These are phyloP conservation scores for Notoglanidium macrostoma DNA, from an alignment of 2,797 vertebrate species.

Conservation along the genomic window DNA sequence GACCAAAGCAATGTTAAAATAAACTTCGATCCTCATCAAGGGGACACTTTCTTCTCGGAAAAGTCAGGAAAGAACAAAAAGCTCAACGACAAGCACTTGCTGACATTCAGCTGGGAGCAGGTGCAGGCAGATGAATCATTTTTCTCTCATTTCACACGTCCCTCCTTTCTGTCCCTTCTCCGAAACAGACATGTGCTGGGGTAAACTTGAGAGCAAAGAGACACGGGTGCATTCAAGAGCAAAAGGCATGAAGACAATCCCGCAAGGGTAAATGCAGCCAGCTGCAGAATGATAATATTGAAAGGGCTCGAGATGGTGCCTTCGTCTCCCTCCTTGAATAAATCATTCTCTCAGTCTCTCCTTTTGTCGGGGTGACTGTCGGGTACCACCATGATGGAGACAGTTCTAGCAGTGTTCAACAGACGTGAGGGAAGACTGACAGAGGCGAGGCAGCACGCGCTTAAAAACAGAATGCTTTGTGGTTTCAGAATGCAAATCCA, in stretches of 20 bases:
- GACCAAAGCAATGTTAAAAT: constrained; percentile 39
- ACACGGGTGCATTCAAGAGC: constrained; percentile 25
- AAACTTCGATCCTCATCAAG: constrained; percentile 7
- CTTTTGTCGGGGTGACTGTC: constrained; percentile 58
- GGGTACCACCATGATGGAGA: constrained; percentile 56
- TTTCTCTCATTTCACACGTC: constrained; percentile 31
- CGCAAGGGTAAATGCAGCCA: constrained; percentile 30
- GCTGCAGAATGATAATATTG: constrained; percentile 40
- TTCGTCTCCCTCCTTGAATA: constrained; percentile 54
- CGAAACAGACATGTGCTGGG: constrained; percentile 21
- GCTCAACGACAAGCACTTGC: constrained; percentile 20
- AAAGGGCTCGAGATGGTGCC: constrained; percentile 18
- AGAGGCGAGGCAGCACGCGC: constrained; percentile 44
- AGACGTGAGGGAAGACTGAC: constrained; percentile 52
- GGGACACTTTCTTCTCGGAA: constrained; percentile 25
- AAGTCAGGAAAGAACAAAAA: constrained; percentile 18
- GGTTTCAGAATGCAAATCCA: constrained; percentile 55
- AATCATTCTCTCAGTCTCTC: constrained; percentile 54
- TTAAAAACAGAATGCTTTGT: constrained; percentile 42
- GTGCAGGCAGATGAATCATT: constrained; percentile 35
- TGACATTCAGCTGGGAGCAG: constrained; percentile 31
- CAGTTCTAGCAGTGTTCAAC: constrained; percentile 50
- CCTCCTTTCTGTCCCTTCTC: constrained; percentile 10
- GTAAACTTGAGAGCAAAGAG: constrained; percentile 40
- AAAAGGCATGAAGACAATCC: constrained; percentile 39